These are phyloP conservation scores for Limnephilus lunatus DNA, from an alignment of 2,888 invertebrate species.

Conservation along the genomic window DNA sequence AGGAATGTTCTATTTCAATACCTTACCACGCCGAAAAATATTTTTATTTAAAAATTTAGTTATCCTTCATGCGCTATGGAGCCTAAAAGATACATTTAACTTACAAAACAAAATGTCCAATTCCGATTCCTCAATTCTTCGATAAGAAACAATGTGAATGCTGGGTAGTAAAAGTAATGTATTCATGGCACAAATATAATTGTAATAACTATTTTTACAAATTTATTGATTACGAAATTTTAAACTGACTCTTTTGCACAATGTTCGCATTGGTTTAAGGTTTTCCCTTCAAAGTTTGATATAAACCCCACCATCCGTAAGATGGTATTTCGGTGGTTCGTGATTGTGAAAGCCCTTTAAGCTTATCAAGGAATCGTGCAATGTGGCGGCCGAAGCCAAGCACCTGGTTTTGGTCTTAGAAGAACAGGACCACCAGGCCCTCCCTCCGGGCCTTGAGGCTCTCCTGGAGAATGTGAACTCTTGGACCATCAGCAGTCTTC, in stretches of 20 bases:
- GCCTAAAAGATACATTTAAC: no score
- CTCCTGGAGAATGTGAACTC: slow-evolving; percentile 75
- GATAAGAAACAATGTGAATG: neutral
- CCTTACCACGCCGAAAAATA: no score
- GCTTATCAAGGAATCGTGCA: slow-evolving; percentile 9
- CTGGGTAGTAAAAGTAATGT: neutral
- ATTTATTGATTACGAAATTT: neutral
- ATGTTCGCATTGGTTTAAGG: neutral
- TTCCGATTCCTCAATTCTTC: no score
- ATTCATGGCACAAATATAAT: neutral
- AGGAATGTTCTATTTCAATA: no score
- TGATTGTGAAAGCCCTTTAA: slow-evolving; percentile 64
- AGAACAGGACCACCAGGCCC: slow-evolving; percentile 64
- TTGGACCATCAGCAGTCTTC: slow-evolving; percentile 74
- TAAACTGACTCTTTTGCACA: neutral
- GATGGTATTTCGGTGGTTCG: slow-evolving; percentile 18
- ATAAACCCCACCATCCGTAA: slow-evolving; percentile 33
- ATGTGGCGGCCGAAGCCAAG: slow-evolving; percentile 9
- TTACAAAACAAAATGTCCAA: no score
- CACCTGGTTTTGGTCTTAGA: slow-evolving; percentile 12
- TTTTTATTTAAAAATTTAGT: no score
- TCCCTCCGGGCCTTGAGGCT: neutral
- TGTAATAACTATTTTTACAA: neutral
- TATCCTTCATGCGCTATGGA: no score
- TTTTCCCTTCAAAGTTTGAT: neutral